Conservation (phyloP, 2,888 invertebrate species). For the Volucella inflata region DNA sequence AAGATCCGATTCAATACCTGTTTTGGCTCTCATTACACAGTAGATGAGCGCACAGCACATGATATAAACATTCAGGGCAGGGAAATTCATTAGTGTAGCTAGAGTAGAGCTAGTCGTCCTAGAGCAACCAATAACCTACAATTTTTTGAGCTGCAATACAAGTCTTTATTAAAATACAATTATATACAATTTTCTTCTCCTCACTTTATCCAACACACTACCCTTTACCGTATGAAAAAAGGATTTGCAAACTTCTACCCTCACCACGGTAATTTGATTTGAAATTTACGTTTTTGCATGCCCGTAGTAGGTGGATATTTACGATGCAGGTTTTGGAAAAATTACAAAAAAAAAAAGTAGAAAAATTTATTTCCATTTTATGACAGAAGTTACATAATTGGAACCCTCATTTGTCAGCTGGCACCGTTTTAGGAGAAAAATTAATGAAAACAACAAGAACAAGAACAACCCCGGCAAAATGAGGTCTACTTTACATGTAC, state of each 20-base stretch:
- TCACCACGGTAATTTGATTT: conserved; percentile 28
- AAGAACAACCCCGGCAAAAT: conserved; percentile 29
- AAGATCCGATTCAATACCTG: too few species aligned
- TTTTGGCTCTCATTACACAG: too few species aligned
- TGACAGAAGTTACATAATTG: conserved; percentile 65
- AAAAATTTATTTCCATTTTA: conserved; percentile 10
- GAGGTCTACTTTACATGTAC: conserved; percentile 17
- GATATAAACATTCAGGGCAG: too few species aligned
- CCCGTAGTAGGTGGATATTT: conserved; percentile 70
- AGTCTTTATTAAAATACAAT: too few species aligned
- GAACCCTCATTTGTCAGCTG: conserved; percentile 51
- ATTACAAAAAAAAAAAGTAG: conserved; percentile 22
- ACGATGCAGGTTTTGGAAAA: conserved; percentile 62
- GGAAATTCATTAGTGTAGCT: too few species aligned
- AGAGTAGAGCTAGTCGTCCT: too few species aligned
- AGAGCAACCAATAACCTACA: too few species aligned
- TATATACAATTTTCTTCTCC: too few species aligned
- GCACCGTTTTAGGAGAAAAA: background rate
- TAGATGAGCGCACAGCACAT: too few species aligned
- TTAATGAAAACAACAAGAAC: conserved; percentile 27
- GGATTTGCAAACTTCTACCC: background rate
- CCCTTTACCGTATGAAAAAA: conserved; percentile 39
- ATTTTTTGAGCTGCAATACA: too few species aligned
- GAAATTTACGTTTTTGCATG: conserved; percentile 62
- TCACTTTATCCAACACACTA: background rate